These are phyloP conservation scores for Amphiprion clarkii DNA, from an alignment of 2,797 vertebrate species.

Conservation along the genomic window DNA sequence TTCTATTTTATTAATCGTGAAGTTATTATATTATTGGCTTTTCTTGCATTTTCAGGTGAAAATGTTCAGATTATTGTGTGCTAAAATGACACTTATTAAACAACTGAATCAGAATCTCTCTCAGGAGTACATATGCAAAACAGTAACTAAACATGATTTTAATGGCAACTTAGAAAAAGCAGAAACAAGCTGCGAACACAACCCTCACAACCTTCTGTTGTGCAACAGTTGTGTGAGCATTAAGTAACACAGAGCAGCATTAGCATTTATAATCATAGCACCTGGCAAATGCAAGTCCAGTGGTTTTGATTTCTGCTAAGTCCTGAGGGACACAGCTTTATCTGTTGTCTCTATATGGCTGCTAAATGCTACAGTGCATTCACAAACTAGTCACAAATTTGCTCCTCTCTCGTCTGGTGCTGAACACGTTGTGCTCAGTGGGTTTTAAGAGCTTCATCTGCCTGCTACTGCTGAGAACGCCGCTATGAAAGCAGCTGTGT, in stretches of 20 bases:
- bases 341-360: neutral
- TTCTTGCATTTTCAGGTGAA: too few species aligned
- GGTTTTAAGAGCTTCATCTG: conserved; percentile 12
- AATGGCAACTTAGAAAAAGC: too few species aligned
- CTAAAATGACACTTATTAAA: too few species aligned
- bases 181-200: too few species aligned
- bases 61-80: too few species aligned
- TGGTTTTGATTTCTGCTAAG: neutral
- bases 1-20: too few species aligned
- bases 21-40: too few species aligned
- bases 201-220: too few species aligned
- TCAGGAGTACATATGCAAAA: too few species aligned
- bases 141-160: too few species aligned
- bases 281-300: neutral
- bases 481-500: conserved; percentile 7
- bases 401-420: neutral
- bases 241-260: neutral
- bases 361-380: neutral
- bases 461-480: conserved; percentile 21
- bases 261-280: neutral
- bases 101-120: too few species aligned
- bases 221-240: neutral
- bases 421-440: neutral
- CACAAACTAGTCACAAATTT: neutral
- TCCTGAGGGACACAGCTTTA: neutral